Percentiles rank a stretch among this genome's conserved stretches.
Evolutionary conservation across 2,797 vertebrate genomes (phyloP).

Genomic region (Onychomys torridus): DNA sequence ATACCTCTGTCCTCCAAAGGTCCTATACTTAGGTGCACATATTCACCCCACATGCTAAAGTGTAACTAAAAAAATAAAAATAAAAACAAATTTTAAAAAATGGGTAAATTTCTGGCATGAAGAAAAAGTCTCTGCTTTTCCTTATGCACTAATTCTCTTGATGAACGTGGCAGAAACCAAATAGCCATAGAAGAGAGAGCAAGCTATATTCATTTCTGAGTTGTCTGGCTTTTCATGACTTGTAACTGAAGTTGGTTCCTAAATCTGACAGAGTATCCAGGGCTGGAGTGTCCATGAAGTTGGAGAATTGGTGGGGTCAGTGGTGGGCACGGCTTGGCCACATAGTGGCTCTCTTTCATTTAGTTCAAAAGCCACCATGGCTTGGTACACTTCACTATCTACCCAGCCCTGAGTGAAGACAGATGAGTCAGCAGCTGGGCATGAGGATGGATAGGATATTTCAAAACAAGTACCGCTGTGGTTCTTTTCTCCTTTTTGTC

Average conservation of each 20-base stretch:
- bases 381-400: background rate
- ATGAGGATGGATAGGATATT: background rate
- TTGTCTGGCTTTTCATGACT: slow-evolving; percentile 14
- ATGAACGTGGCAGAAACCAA: slow-evolving; percentile 1
- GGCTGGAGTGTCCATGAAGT: background rate
- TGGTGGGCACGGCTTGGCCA: background rate
- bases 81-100: background rate
- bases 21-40: background rate
- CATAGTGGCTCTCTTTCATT: background rate
- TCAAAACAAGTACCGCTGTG: background rate
- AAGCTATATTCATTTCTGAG: background rate
- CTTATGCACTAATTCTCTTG: background rate
- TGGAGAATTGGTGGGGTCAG: background rate
- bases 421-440: background rate
- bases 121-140: slow-evolving; percentile 20
- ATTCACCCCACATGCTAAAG: background rate
- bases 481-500: background rate
- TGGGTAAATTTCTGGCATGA: background rate
- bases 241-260: background rate
- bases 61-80: background rate
- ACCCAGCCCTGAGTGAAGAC: background rate
- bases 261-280: background rate
- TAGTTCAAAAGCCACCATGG: background rate
- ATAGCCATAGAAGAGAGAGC: slow-evolving; percentile 14
- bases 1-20: background rate